phyloP scores from a whole-genome alignment of 2,888 invertebrate genomes.

The Lagria hirta region DNA sequence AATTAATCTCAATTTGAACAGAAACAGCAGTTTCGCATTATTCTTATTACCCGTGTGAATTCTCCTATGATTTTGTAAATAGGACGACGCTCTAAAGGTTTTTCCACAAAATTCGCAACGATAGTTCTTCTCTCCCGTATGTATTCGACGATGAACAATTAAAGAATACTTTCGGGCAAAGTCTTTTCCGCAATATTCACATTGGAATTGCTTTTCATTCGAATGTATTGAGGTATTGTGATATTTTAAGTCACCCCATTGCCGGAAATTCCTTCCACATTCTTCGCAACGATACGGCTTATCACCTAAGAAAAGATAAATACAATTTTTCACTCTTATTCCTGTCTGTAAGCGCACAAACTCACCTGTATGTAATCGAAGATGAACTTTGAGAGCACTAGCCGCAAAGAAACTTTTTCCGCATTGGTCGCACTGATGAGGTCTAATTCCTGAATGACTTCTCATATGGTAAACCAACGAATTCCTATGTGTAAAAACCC shows the following conservation, averaged over 20 bases:
- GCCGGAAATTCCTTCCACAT: constrained; percentile 78
- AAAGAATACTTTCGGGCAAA: constrained; percentile 86
- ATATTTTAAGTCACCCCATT: constrained; percentile 87
- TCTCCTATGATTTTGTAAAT: constrained; percentile 78
- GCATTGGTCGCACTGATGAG: constrained; percentile 77
- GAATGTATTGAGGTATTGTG: constrained; percentile 83
- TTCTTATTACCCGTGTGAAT: constrained; percentile 72
- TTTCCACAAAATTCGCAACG: constrained; percentile 83
- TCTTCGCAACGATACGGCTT: constrained; percentile 81
- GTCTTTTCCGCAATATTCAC: constrained; percentile 86
- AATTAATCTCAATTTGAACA: too few species aligned
- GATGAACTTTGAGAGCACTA: constrained; percentile 81
- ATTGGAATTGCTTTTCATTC: constrained; percentile 78
- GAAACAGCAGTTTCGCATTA: neutral
- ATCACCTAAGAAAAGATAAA: constrained; percentile 64
- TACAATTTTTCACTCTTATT: too few species aligned
- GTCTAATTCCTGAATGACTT: constrained; percentile 73
- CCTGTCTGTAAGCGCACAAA: neutral
- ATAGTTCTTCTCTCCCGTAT: constrained; percentile 85
- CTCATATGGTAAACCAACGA: constrained; percentile 81
- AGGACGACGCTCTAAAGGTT: constrained; percentile 82
- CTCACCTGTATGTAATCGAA: constrained; percentile 68
- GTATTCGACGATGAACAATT: constrained; percentile 81
- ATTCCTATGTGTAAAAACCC: constrained; percentile 79
- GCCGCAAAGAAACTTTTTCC: constrained; percentile 82